Evolutionary conservation across 1,140 invertebrate species (phyloP), one percentile per base, ranked within the genome.

Genomic region (Macrobrachium rosenbergii): DNA sequence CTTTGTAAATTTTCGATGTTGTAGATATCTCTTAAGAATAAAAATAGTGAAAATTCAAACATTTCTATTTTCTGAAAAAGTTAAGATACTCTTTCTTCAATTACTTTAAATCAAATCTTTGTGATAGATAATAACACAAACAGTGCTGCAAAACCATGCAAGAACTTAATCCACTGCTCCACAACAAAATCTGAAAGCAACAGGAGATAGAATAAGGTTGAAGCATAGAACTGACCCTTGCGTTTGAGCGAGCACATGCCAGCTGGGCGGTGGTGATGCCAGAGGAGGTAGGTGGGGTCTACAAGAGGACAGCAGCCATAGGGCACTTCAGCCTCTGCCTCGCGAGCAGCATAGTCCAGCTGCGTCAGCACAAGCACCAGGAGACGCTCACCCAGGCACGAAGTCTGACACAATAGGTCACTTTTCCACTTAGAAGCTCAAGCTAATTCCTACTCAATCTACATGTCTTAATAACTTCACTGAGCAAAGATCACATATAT

Each of bases 201-300:
- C 21, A 69, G 79, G 64, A 52, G 23, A 82, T 10, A 82, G 28
- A 82, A 45, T 64, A 45, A 64, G 78, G 63, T 43, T 8, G 60
- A 82, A 82, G 79, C 43, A 64, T 37, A 85, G 69, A 77, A 77
- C 88, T 88, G 83, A 89, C 88, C 88, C 83, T 87, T 80, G 67
- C 85, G 72, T 82, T 88, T 84, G 79, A 88, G 67, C 58, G 84
- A 85, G 79, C 90, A 90, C 90, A 90, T 91, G 90, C 90, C 90
- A 82, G 90, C 90, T 16, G 89, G 89, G 78, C 90, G 88, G 80
- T 90, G 89, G 64, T 90, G 83, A 69, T 89, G 83, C 88, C 88
- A 79, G 21, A 87, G 83, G 79, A 90, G 79, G 82, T 90, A 88
- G 45, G 85, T 77, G 3, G 87, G 90, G 60, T 89, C 82, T 17